Evolutionary conservation across 2,888 invertebrate species (phyloP).

Genomic region (Scaptomyza tumidula): DNA sequence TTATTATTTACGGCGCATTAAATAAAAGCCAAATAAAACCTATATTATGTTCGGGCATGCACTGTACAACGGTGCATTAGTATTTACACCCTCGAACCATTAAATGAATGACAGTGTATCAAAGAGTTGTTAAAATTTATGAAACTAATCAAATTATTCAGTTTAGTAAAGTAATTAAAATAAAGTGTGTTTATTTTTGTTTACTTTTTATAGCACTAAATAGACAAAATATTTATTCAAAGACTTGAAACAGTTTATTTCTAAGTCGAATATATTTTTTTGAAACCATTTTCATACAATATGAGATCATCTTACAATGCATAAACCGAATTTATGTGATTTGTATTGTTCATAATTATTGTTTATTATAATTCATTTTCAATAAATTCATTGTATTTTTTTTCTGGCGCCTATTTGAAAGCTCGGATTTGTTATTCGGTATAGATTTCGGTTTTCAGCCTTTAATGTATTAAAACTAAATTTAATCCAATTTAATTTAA

Average conservation of each 20-base stretch:
- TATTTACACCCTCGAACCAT: conserved; percentile 9
- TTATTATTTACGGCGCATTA: conserved; percentile 72
- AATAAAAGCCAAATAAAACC: conserved; percentile 61
- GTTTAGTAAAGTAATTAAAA: too few relatives aligned
- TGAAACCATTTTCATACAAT: conserved; percentile 7
- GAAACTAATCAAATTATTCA: not conserved
- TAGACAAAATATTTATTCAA: too few relatives aligned
- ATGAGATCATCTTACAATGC: conserved; percentile 22
- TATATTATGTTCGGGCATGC: conserved; percentile 7
- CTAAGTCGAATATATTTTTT: conserved; percentile 5
- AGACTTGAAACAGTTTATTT: conserved; percentile 3
- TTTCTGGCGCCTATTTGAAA: conserved; percentile 57
- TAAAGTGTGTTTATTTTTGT: too few relatives aligned
- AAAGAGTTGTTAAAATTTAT: not conserved
- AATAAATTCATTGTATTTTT: conserved; percentile 54
- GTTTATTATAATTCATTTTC: conserved; percentile 67
- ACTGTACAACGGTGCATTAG: conserved; percentile 1
- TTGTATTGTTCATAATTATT: conserved; percentile 56
- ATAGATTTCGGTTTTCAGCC: conserved; percentile 19
- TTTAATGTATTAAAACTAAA: conserved; percentile 8
- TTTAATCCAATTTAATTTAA: conserved; percentile 53
- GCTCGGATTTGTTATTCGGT: conserved; percentile 67
- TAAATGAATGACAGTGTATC: not conserved
- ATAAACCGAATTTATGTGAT: conserved; percentile 32
- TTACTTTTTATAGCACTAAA: too few relatives aligned